These are phyloP conservation scores for Ceramica pisi DNA, from an alignment of 2,888 invertebrate genomes.

Conservation along the genomic window DNA sequence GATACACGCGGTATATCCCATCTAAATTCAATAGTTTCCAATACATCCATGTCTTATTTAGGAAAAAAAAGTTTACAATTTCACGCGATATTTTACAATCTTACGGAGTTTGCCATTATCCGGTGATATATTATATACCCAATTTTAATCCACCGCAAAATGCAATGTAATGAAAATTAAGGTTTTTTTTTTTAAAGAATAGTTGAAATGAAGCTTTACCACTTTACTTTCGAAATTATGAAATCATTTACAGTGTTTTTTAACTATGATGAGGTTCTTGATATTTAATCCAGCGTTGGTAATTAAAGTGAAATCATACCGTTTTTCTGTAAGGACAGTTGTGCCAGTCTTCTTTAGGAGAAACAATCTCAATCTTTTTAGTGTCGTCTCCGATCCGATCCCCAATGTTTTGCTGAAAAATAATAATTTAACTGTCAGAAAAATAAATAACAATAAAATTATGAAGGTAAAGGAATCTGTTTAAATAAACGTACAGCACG, in stretches of 20 bases:
- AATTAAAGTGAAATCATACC: conserved; percentile 15
- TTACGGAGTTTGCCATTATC: no score
- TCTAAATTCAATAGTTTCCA: no score
- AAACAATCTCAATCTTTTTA: neutral
- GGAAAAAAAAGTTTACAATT: no score
- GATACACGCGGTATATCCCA: no score
- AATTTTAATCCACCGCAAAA: no score
- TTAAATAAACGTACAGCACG: neutral
- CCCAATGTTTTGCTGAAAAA: conserved; percentile 34
- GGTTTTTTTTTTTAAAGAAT: no score
- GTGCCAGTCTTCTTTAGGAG: conserved; percentile 36
- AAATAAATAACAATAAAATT: neutral
- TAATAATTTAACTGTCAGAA: neutral
- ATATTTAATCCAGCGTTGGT: neutral
- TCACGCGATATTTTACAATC: no score
- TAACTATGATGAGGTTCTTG: neutral
- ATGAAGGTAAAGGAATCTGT: neutral
- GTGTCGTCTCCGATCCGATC: conserved; percentile 21
- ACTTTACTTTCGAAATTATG: neutral
- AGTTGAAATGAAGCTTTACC: no score
- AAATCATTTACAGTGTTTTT: neutral
- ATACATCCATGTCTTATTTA: no score
- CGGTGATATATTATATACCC: no score
- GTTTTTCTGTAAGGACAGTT: conserved; percentile 40
- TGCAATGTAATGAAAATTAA: neutral